Evolutionary conservation across 2,797 vertebrate genomes (phyloP), one percentile per base, ranked within the genome.

Genomic region (Linurgus olivaceus): DNA sequence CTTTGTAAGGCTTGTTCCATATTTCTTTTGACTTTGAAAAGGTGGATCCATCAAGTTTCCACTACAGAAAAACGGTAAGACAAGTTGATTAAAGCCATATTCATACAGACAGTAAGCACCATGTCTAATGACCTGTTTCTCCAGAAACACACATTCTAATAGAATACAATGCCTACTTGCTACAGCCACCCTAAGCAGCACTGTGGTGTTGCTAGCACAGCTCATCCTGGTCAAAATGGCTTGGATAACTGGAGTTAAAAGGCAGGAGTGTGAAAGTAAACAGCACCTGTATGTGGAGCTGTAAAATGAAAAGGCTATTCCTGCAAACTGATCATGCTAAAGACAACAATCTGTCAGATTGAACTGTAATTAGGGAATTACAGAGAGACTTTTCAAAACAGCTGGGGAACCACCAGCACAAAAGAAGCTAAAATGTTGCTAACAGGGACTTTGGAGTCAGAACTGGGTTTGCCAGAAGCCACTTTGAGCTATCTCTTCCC

Each of bases 31-130:
- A 55, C 96, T 97, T 94, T 97, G 77, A 95, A 98, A 98, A 75
- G 99, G 99, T 51, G 98, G 99, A 51, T 99, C 99, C 98, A 98
- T 98, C 97, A 98, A 96, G 98, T 98, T 99, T 63, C 99, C 99
- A 96, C 99, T 99, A 86, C 33, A 96, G 96, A 66, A 48, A 94
- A 38, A 90, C 24, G 57, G 26, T 5, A 75, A 76, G 88, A 81
- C 63, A 37, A 38, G 38, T 24, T 92, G 40, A 93, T 95, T 92
- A 92, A 90, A 73, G 40, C 26, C 5, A 5, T 24, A 79, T 38
- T 62, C 42, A 54, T 40, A n/a, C 11, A 88, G 59, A 50, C 6
- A 50, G 40, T 11, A 50, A 83, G 24, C 2, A 93, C 57, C 38
- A 74, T 16, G 23, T 77, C 45, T 59, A 67, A 61, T 17, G n/a